Conservation (phyloP, 2,797 vertebrate genomes). For the Oceanodroma leucorhoa region DNA sequence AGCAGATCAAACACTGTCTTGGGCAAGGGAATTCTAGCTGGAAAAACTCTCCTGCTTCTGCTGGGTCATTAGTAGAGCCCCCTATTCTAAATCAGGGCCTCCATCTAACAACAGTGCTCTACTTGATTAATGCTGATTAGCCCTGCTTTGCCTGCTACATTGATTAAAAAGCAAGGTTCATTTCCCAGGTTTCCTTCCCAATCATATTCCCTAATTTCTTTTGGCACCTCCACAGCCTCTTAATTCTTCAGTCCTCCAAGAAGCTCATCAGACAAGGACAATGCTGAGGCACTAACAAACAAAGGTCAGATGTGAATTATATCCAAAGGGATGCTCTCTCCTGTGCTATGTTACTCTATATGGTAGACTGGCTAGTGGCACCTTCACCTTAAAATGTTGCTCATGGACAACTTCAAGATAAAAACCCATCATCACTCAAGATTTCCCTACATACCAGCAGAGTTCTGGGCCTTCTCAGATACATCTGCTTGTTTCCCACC, state of each 20-base stretch:
- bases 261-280: slow-evolving; percentile 55
- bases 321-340: background rate
- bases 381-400: background rate
- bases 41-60: slow-evolving; percentile 17
- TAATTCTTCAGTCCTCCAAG: slow-evolving; percentile 42
- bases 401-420: background rate
- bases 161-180: slow-evolving; percentile 65
- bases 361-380: background rate
- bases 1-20: slow-evolving; percentile 13
- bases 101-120: slow-evolving; percentile 42
- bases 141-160: slow-evolving; percentile 38
- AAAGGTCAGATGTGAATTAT: slow-evolving; percentile 27
- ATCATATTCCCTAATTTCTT: slow-evolving; percentile 60
- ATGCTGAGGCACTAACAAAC: background rate
- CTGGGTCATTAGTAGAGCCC: slow-evolving; percentile 42
- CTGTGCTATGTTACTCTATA: background rate
- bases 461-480: background rate
- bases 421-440: background rate
- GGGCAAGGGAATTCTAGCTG: slow-evolving; percentile 4
- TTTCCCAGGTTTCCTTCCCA: slow-evolving; percentile 67
- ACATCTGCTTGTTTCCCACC: background rate
- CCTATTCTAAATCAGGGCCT: slow-evolving; percentile 53
- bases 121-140: slow-evolving; percentile 75
- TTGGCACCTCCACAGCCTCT: slow-evolving; percentile 51
- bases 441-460: background rate